phyloP scores from a whole-genome alignment of 1,140 invertebrate species.

The Drosophila erecta region DNA sequence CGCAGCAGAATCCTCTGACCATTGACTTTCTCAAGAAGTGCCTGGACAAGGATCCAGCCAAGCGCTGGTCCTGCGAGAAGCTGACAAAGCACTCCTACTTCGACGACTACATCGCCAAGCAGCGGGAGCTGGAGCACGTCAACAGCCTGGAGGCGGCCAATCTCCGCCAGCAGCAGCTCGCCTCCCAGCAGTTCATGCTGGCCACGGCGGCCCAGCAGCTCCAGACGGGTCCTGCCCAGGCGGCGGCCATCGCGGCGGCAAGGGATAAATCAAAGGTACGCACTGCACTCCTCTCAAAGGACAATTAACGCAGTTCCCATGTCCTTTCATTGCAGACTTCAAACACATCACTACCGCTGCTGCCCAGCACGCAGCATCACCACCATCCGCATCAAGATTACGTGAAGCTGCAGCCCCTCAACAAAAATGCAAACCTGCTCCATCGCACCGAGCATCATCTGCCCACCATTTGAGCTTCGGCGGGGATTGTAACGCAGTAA shows the following conservation, averaged over 20 bases:
- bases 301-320: too few species aligned
- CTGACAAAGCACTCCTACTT: conserved; percentile 91
- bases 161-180: conserved; percentile 70
- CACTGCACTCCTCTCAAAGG: neutral
- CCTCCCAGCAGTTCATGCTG: conserved; percentile 75
- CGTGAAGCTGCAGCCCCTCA: conserved; percentile 76
- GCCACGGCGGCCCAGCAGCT: conserved; percentile 70
- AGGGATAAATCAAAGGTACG: conserved; percentile 84
- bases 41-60: conserved; percentile 96
- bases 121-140: conserved; percentile 75
- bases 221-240: conserved; percentile 69
- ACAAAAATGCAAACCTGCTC: conserved; percentile 73
- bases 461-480: conserved; percentile 80
- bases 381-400: conserved; percentile 79
- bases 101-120: conserved; percentile 83
- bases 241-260: conserved; percentile 64
- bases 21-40: conserved; percentile 97
- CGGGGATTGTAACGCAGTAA: conserved; percentile 18
- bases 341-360: conserved; percentile 82
- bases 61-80: conserved; percentile 96
- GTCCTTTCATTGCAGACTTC: conserved; percentile 62
- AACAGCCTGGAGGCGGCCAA: conserved; percentile 73
- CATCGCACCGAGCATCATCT: conserved; percentile 83
- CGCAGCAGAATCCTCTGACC: conserved; percentile 87
- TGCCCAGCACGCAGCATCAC: conserved; percentile 78